Base-by-base conservation (phyloP, 35 echinoderm and acorn worm species). In the Apostichopus parvimensis region DNA sequence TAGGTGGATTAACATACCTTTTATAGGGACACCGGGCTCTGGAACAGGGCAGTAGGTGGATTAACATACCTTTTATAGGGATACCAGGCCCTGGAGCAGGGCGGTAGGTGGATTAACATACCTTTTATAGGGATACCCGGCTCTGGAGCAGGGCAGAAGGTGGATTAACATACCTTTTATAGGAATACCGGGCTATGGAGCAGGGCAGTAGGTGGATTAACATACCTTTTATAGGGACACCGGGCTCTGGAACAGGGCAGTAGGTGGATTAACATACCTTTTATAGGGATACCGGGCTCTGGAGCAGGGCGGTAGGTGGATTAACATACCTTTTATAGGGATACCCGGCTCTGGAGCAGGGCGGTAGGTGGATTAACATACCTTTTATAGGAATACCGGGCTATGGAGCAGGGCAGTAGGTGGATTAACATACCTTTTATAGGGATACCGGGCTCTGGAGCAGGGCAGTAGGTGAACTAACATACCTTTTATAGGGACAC, bases 91-190 rank as follows among this genome's bases (percentile, higher is more conserved):
- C 93, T 12, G 91, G 82, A 57, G 88, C 85, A 73, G 93, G 93
- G 62, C 95, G 76, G 52, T 55, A 96, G 82, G 95, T 96, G 21
- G 95, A 93, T 17, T 45, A 45, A 45, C 34, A 45, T 77, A 96
- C 96, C 88, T 95, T 93, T 91, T 26, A 98, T 64, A 10, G 94
- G 64, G 5, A 98, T 78, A 5, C 95, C 95, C 13, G 93, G 95
- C 24, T 93, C 93, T 9, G 93, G 81, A 62, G 71, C 90, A 80
- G 92, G 92, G 73, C 95, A 58, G 76, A 65, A 96, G 80, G 95
- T 96, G 28, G 95, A 90, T 45, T 45, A 45, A 45, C 34, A 45
- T 77, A 96, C 96, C 88, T 95, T 93, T 91, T 26, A 98, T 64
- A 10, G 94, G 56, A 2, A 98, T 78, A 5, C 95, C 95, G 11